phyloP scores from a whole-genome alignment of 2,113 vertebrate species.

The Apaloderma vittatum region DNA sequence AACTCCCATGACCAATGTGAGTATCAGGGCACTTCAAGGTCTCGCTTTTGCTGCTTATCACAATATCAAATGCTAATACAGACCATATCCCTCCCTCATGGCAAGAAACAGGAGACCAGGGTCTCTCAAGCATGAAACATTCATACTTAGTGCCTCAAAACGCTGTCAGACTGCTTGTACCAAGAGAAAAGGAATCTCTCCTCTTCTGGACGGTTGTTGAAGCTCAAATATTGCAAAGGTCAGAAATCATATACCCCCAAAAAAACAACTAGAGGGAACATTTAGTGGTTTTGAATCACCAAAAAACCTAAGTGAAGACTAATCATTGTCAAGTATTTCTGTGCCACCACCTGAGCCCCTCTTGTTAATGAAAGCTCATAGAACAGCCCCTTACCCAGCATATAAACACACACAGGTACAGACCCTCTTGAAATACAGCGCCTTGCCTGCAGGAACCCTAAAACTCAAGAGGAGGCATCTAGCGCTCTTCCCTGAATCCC shows the following conservation, averaged over 20 bases:
- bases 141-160: neutral
- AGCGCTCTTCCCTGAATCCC: neutral
- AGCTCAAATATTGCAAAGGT: neutral
- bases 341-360: neutral
- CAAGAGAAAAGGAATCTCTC: neutral
- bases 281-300: neutral
- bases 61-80: neutral
- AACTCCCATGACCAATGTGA: neutral
- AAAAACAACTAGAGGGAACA: neutral
- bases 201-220: neutral
- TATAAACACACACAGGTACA: fast-evolving
- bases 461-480: neutral
- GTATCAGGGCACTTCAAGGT: neutral
- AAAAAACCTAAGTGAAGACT: neutral
- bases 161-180: neutral
- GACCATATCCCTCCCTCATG: neutral
- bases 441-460: neutral
- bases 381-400: neutral
- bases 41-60: neutral
- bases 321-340: neutral
- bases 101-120: neutral
- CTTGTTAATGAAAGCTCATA: neutral
- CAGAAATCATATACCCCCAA: neutral
- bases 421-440: neutral
- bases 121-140: neutral